Evolutionary conservation across 2,888 invertebrate genomes (phyloP), one percentile per base, ranked within the genome.

Genomic region (Herminia tarsipennalis): DNA sequence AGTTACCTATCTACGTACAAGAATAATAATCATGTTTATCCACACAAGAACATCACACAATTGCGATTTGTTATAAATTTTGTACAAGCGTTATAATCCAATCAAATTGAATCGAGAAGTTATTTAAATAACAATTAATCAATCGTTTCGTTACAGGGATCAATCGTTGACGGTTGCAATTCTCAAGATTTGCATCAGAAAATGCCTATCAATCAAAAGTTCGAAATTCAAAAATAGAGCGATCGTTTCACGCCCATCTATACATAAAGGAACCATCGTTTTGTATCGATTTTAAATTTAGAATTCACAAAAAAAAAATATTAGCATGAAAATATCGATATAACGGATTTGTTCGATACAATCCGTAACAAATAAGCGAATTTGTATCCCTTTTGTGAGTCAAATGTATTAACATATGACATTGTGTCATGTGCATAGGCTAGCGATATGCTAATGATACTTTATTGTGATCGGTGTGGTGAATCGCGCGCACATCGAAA

Each of bases 301-400:
- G 34, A 36, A 39, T 67, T 69, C 63, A 50, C 65, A 30, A 34
- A 54, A 71, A 68, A 65, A 44, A 39, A 42, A 41, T 56, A 87
- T 88, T 88, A 81, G 79, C 87, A 86, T 86, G 66, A 80, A 83
- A 85, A 78, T 77, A 77, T 78, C 70, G 69, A 70, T 80, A 84
- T 80, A 88, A 86, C 88, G 87, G 86, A 88, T 89, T 87, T 82
- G 78, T 76, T 70, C 65, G 54, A 81, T 76, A 88, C 76, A 87
- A 86, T 81, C 85, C 76, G 83, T 54, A 70, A 84, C 88, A 83
- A 85, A 88, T 88, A 84, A 60, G 63, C 64, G 57, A 78, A 86
- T 85, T 83, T 73, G 78, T 77, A 81, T 81, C 76, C 70, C 66
- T 79, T 78, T 78, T 74, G 69, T 73, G 61, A 70, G 73, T 75